Conservation (phyloP, 1,140 invertebrate genomes). For the Galleria mellonella region DNA sequence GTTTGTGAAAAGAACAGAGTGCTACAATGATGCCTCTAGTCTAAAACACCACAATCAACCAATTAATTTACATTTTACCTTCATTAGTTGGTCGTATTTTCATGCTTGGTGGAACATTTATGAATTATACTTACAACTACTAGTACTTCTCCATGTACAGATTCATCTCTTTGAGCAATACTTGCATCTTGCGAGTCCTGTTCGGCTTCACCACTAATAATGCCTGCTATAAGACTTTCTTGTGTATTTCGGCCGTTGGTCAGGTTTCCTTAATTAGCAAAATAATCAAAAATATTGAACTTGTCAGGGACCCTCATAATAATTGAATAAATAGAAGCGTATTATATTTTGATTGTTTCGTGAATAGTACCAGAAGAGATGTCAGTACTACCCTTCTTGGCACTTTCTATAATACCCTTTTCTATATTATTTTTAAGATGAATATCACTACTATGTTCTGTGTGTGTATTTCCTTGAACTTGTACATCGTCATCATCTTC, state of each 20-base stretch:
- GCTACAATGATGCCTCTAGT: slow-evolving; percentile 54
- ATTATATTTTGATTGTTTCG: slow-evolving; percentile 54
- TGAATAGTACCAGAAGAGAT: slow-evolving; percentile 57
- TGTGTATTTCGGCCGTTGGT: slow-evolving; percentile 55
- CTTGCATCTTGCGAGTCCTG: slow-evolving; percentile 76
- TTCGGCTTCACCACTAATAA: slow-evolving; percentile 79
- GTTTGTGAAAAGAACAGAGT: slow-evolving; percentile 52
- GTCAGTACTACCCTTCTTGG: slow-evolving; percentile 51
- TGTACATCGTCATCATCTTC: slow-evolving; percentile 66
- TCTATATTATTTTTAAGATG: slow-evolving; percentile 30
- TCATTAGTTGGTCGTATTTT: slow-evolving; percentile 22
- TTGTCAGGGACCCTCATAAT: slow-evolving; percentile 59
- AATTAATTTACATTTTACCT: slow-evolving; percentile 55
- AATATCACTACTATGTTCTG: slow-evolving; percentile 59
- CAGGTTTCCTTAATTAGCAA: slow-evolving; percentile 68
- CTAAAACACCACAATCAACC: slow-evolving; percentile 63
- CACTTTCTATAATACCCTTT: slow-evolving; percentile 50
- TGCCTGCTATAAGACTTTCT: slow-evolving; percentile 77
- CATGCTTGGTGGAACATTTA: slow-evolving; percentile 21
- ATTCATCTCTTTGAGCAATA: slow-evolving; percentile 47
- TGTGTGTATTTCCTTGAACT: slow-evolving; percentile 54
- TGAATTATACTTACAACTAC: slow-evolving; percentile 59
- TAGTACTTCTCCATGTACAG: slow-evolving; percentile 48
- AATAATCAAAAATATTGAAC: slow-evolving; percentile 70
- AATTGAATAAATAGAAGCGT: slow-evolving; percentile 35